A percentile compares a stretch with the other conserved stretches of the same genome.
phyloP scores from a whole-genome alignment of 2,888 invertebrate genomes.

The Xanthia icteritia region DNA sequence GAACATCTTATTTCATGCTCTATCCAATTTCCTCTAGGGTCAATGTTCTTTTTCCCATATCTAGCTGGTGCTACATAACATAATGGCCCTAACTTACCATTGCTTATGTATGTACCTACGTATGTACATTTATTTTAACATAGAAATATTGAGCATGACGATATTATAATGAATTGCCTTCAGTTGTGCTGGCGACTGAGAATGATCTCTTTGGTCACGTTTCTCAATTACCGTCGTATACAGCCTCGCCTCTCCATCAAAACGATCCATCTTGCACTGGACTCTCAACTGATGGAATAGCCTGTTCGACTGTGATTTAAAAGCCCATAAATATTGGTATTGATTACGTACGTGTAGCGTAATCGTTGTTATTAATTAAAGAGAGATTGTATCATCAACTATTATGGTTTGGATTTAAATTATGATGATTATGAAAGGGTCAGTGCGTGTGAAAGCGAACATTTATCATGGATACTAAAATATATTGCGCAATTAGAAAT shows the following conservation, averaged over 20 bases:
- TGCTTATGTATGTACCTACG: neutral
- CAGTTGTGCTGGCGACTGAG: conserved; percentile 23
- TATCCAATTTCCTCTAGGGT: no score
- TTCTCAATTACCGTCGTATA: conserved; percentile 41
- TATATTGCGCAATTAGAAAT: conserved; percentile 31
- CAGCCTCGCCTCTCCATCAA: conserved; percentile 3
- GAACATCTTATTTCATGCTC: neutral
- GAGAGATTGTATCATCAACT: conserved; percentile 56
- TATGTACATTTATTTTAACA: conserved; percentile 3
- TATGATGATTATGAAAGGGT: conserved; percentile 38
- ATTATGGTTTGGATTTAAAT: conserved; percentile 43
- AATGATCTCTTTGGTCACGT: conserved; percentile 48
- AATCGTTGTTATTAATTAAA: conserved; percentile 52
- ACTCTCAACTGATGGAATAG: conserved; percentile 11
- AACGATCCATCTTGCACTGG: conserved; percentile 22
- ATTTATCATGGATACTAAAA: conserved; percentile 16
- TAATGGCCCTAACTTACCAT: neutral
- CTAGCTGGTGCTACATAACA: neutral
- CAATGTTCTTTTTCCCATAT: neutral
- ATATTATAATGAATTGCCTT: conserved; percentile 53
- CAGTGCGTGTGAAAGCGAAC: conserved; percentile 40
- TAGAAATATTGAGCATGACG: conserved; percentile 52
- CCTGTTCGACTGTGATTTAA: conserved; percentile 45
- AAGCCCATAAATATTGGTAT: conserved; percentile 52
- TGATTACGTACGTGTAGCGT: conserved; percentile 50